Base-by-base conservation (phyloP, 2,888 invertebrate species). In the Trilocha varians region DNA sequence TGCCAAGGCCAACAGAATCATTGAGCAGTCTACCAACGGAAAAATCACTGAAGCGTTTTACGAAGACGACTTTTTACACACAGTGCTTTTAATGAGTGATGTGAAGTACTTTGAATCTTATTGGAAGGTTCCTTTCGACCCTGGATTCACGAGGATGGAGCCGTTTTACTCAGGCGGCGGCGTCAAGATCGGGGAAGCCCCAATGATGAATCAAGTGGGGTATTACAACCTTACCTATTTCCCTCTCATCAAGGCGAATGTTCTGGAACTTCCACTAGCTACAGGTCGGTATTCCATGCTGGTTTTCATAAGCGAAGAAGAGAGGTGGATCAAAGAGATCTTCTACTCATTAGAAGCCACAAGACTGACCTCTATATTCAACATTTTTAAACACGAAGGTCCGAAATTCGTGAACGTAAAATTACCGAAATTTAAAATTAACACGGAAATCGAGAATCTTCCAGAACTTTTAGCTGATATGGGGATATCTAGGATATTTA, bases 401-500 rank as follows among this genome's bases (percentile, higher is more conserved):
- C 16, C 39, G 3, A 60, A 60, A 40, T 34, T 67, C 1, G 64
- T 76, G 0, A 62, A 67, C 13, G 61, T 80, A 0, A 62, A 62
- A n/a, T 34, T 82, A 16, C 80, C 80, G 0, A 62, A 65, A 34
- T 78, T 80, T 43, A 64, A 57, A 46, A 62, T 72, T 4, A 60
- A 47, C 0, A 63, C 70, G 0, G 65, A 64, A 3, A 16, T 73
- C 1, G 65, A 66, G 4, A 77, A 71, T 44, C 50, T 79, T 9
- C 59, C 71, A 0, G 80, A 80, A 42, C 42, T 80, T 18, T 15
- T 80, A 1, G 54, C 52, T 32, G 80, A 82, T 57, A 76, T 80
- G 75, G 79, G 79, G 1, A 55, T 78, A 0, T 59, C 48, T 32
- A 67, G 62, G n/a, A 56, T 78, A n/a, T 82, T 82, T 45, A 48